Evolutionary conservation across 2,113 vertebrate species (phyloP).

Genomic region (Hippocampus guttulatus): DNA sequence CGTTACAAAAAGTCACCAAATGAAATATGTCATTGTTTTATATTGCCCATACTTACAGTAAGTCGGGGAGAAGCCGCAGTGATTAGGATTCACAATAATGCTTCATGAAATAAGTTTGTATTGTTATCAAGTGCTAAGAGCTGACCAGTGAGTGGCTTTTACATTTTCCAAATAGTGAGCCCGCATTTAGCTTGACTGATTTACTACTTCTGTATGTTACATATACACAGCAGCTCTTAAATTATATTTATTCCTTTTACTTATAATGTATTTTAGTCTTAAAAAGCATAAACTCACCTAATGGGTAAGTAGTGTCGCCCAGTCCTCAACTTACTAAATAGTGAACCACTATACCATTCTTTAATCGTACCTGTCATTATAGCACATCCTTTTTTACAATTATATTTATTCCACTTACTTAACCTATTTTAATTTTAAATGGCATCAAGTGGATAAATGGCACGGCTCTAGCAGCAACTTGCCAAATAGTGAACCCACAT

Average conservation of each 20-base stretch:
- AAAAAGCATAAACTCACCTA: background rate
- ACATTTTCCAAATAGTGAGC: background rate
- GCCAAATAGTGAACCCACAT: background rate
- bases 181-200: background rate
- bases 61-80: constrained; percentile 57
- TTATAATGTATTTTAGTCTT: background rate
- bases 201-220: background rate
- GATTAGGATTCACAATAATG: constrained; percentile 73
- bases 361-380: background rate
- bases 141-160: background rate
- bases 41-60: constrained; percentile 22
- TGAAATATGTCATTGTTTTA: constrained; percentile 82
- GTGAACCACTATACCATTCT: background rate
- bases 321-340: background rate
- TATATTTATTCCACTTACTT: background rate
- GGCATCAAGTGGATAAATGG: background rate
- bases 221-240: background rate
- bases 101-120: background rate
- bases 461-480: background rate
- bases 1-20: constrained; percentile 76
- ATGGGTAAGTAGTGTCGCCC: background rate
- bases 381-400: background rate
- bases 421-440: background rate
- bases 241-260: background rate
- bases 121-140: background rate